Conservation (phyloP, 2,888 invertebrate species). For the Sepioteuthis lessoniana region DNA sequence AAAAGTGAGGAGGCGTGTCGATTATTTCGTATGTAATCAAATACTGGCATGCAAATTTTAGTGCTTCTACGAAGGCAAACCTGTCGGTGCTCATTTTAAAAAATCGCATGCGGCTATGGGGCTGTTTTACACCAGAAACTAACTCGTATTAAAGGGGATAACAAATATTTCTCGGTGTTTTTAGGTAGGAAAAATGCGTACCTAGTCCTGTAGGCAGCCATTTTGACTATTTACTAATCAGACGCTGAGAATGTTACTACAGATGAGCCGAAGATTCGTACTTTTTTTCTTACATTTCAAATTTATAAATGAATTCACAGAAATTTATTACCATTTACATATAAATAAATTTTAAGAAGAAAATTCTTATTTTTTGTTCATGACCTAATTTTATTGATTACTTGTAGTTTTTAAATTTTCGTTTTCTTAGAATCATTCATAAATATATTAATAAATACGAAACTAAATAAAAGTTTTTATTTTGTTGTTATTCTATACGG, state of each 20-base stretch:
- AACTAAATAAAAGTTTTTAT: not conserved
- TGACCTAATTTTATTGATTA: not conserved
- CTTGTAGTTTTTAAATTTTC: not conserved
- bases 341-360: not conserved
- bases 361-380: not conserved
- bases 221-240: constrained; percentile 59
- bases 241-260: not conserved
- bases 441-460: not conserved
- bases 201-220: constrained; percentile 68
- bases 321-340: not conserved
- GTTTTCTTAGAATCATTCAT: not conserved
- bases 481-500: not conserved
- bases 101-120: not conserved
- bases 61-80: constrained; percentile 7
- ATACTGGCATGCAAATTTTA: not conserved
- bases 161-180: not conserved
- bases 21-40: not conserved
- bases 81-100: not conserved
- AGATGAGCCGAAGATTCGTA: not conserved
- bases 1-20: not conserved
- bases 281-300: not conserved
- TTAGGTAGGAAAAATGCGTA: constrained; percentile 51
- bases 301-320: not conserved
- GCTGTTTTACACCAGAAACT: not conserved
- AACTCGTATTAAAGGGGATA: not conserved